A percentile compares a stretch with the other conserved stretches of the same genome.
Evolutionary conservation across 2,113 vertebrate species (phyloP).

Genomic region (Kryptolebias marmoratus): DNA sequence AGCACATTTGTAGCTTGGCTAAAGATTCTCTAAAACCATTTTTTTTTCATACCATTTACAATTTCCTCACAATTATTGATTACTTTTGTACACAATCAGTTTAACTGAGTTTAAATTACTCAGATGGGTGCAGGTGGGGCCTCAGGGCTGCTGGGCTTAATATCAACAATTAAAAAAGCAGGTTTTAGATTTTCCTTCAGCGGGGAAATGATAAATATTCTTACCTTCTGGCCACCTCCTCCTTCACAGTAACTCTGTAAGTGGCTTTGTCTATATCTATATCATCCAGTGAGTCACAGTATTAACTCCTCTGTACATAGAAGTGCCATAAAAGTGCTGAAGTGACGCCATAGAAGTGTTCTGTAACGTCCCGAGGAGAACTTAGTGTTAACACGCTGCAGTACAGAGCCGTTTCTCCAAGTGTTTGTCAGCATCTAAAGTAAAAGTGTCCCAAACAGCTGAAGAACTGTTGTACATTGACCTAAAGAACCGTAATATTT

Average conservation of each 20-base stretch:
- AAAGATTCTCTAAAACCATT: no score
- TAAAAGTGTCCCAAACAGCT: conserved; percentile 67
- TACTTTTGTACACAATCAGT: no score
- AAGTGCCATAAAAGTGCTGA: conserved; percentile 78
- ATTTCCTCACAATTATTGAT: no score
- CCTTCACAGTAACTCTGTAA: conserved; percentile 2
- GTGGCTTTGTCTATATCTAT: conserved; percentile 46
- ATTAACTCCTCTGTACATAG: conserved; percentile 72
- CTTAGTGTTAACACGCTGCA: conserved; percentile 63
- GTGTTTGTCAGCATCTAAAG: conserved; percentile 75
- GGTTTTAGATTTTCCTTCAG: background rate
- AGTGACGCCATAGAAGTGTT: conserved; percentile 76
- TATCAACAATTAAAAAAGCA: conserved; percentile 15
- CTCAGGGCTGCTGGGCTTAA: conserved; percentile 15
- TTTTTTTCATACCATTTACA: no score
- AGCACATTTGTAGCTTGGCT: no score
- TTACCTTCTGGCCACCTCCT: conserved; percentile 4
- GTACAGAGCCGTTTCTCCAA: conserved; percentile 62
- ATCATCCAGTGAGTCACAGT: conserved; percentile 60
- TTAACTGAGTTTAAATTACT: no score
- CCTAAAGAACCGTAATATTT: conserved; percentile 71
- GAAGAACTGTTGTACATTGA: conserved; percentile 76
- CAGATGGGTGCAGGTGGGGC: conserved; percentile 1
- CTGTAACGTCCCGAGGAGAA: conserved; percentile 64
- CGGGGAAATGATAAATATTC: no score